These are phyloP conservation scores for Gracilinanus agilis DNA, from an alignment of 2,113 vertebrate species.

Conservation along the genomic window DNA sequence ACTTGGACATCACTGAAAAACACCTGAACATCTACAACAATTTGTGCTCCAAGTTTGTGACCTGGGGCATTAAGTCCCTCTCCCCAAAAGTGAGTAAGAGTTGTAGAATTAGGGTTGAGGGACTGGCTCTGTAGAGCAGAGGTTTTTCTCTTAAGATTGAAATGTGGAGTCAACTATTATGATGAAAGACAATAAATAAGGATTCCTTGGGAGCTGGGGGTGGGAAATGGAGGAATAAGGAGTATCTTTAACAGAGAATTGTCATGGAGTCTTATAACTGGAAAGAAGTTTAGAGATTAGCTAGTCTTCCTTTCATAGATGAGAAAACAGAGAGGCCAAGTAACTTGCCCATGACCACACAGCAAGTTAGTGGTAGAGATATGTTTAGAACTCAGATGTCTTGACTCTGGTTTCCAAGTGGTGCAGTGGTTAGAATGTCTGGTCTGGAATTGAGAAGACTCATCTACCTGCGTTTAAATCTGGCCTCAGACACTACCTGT, in stretches of 20 bases:
- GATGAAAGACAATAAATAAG: neutral
- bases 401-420: no score
- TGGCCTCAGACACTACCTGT: no score
- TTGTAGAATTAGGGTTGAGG: accelerated
- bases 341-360: neutral
- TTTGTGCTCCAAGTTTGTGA: neutral
- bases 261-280: neutral
- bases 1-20: no score
- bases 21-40: no score
- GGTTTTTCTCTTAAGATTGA: neutral
- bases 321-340: neutral
- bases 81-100: neutral
- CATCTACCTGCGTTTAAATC: no score
- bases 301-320: no score
- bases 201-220: accelerated
- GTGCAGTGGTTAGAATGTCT: no score
- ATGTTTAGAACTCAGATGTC: neutral
- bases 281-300: neutral
- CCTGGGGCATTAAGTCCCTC: neutral
- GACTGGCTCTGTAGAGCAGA: neutral
- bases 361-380: neutral
- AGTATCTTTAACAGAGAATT: neutral
- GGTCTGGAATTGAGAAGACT: no score
- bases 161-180: accelerated
- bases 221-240: neutral